Evolutionary conservation across 30 jellyfish, hydroid and myxozoan genomes (phyloP).

Genomic region (Pelagia noctiluca): DNA sequence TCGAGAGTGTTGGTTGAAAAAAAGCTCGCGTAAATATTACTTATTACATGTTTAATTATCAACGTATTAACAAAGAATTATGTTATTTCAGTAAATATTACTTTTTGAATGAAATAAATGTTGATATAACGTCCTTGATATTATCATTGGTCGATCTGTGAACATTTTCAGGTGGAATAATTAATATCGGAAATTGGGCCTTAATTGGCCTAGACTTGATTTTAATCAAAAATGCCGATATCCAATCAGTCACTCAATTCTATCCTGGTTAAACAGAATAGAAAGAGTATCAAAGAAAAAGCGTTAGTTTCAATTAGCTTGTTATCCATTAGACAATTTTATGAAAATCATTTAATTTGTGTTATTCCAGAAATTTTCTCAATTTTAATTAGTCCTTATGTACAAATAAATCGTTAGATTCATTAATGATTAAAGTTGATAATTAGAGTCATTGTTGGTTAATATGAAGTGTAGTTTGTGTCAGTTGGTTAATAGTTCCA

Average conservation of each 20-base stretch:
- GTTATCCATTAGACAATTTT: too few relatives aligned
- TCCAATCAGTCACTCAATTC: slow-evolving; percentile 57
- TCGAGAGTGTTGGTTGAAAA: too few relatives aligned
- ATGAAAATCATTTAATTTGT: too few relatives aligned
- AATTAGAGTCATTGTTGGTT: not conserved
- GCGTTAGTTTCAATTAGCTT: not conserved
- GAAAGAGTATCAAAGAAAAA: not conserved
- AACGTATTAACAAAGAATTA: too few relatives aligned
- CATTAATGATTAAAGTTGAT: not conserved
- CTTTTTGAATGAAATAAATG: too few relatives aligned
- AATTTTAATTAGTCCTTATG: not conserved
- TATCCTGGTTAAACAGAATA: slow-evolving; percentile 40
- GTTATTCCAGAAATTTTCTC: too few relatives aligned
- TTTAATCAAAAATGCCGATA: slow-evolving; percentile 12
- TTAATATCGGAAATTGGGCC: not conserved
- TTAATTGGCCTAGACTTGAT: not conserved
- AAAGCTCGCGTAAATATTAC: too few relatives aligned
- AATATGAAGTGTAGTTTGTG: not conserved
- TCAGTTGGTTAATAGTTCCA: not conserved
- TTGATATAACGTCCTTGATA: too few relatives aligned
- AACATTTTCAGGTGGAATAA: too few relatives aligned
- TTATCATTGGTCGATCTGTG: too few relatives aligned
- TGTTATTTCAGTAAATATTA: too few relatives aligned
- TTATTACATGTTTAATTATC: too few relatives aligned
- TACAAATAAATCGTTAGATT: not conserved